Evolutionary conservation across 2,797 vertebrate genomes (phyloP), one percentile per base, ranked within the genome.

Genomic region (Benthosema pterotum): DNA sequence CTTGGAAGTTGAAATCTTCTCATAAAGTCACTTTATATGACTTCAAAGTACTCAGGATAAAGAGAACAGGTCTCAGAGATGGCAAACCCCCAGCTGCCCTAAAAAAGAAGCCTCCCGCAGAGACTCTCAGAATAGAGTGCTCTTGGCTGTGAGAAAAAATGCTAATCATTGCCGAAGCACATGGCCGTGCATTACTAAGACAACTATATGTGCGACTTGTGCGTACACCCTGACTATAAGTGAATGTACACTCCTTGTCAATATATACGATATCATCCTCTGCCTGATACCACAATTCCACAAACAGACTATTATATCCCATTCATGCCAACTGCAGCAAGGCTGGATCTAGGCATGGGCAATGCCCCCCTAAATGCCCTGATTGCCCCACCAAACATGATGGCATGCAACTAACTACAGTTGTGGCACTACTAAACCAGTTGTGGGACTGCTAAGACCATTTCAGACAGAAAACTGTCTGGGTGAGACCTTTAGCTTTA

Each of bases 11-110:
- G 60, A 67, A 54, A 66, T 63, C 63, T 11, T 69, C 78, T 78
- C 57, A 48, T 85, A 74, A 86, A 78, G 67, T 69, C 14, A 57
- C 13, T 78, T 76, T 73, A 75, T 78, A 56, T 19, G 63, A 75
- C 63, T 54, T 69, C 46, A 80, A 77, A 80, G 74, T 22, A 19
- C 51, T 77, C 53, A 1, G 72, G 57, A 71, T 63, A 52, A 71
- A 77, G 47, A 54, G 19, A 61, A 14, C 45, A 67, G 56, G 57
- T 48, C 43, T 18, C 9, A 48, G 53, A 71, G 67, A 67, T 51
- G 12, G 42, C 58, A 13, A 55, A 65, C 15, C 12, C 53, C 54
- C 9, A 42, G 19, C 57, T 52, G 56, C 5, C 56, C 64, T 74
- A 16, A 66, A 63, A 77, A 52, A 51, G 18, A 60, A 67, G n/a